Percentiles rank a stretch among this genome's conserved stretches.
Evolutionary conservation across 2,113 vertebrate genomes (phyloP).

Genomic region (Myiagra hebetior): DNA sequence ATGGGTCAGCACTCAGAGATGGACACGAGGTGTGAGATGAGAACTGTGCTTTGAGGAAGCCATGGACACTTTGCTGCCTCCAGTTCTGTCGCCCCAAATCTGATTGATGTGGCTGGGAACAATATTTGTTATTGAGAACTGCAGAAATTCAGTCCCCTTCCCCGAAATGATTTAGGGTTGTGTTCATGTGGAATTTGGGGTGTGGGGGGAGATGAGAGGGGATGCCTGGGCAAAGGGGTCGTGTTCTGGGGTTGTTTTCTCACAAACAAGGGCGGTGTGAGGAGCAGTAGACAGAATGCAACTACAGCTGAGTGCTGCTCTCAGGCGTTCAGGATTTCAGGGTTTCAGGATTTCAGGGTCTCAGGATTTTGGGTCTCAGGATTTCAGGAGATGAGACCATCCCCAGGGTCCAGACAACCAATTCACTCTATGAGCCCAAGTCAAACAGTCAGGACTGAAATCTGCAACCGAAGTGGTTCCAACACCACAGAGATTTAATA

Average conservation of each 20-base stretch:
- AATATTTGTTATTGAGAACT: not conserved
- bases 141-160: not conserved
- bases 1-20: not conserved
- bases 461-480: not conserved
- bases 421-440: not conserved
- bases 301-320: not conserved
- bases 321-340: not conserved
- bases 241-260: not conserved
- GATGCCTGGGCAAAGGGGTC: not conserved
- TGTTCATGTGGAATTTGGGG: not conserved
- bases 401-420: not conserved
- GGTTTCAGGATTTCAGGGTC: not conserved
- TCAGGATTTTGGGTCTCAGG: not conserved
- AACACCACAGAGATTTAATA: not conserved
- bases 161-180: not conserved
- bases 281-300: not conserved
- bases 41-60: not conserved
- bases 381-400: not conserved
- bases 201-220: not conserved
- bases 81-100: not conserved
- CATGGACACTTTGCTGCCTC: not conserved
- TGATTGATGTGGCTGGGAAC: not conserved
- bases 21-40: not conserved
- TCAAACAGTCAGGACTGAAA: not conserved
- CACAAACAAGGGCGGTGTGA: not conserved